Evolutionary conservation across 2,113 vertebrate species (phyloP).

Genomic region (Myiozetetes cayanensis): DNA sequence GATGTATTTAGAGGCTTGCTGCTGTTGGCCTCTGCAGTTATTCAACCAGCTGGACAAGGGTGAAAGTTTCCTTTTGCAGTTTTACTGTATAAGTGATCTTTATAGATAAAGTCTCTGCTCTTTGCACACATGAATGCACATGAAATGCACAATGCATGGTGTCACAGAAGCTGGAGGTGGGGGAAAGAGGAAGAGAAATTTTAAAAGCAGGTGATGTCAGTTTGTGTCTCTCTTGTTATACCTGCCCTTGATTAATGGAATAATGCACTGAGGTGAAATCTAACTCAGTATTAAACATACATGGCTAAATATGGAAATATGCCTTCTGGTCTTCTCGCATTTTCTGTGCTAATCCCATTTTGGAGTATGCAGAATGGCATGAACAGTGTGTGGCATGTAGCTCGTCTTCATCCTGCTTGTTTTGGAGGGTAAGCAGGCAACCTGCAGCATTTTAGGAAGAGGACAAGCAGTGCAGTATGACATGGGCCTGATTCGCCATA

Average conservation of each 20-base stretch:
- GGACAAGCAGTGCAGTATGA: background rate
- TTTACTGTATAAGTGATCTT: background rate
- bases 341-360: slow-evolving; percentile 46
- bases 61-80: slow-evolving; percentile 53
- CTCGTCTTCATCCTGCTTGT: background rate
- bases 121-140: slow-evolving; percentile 15
- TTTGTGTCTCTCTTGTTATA: background rate
- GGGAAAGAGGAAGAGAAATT: slow-evolving; percentile 23
- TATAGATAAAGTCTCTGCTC: background rate
- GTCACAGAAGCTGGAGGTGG: background rate
- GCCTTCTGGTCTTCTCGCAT: slow-evolving; percentile 40
- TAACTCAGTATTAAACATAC: slow-evolving; percentile 14
- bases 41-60: slow-evolving; percentile 30
- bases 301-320: slow-evolving; percentile 36
- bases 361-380: slow-evolving; percentile 1
- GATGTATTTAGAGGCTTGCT: slow-evolving; percentile 41
- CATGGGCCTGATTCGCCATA: background rate
- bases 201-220: slow-evolving; percentile 45
- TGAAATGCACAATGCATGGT: slow-evolving; percentile 6
- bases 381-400: background rate
- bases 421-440: background rate
- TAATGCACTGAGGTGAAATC: slow-evolving; percentile 32
- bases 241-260: background rate
- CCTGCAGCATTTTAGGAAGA: slow-evolving; percentile 11
- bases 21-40: slow-evolving; percentile 60